Percentiles rank a stretch among this genome's conserved stretches.
Conservation (phyloP, 2,888 invertebrate species). For the Micoletzkya japonica region DNA sequence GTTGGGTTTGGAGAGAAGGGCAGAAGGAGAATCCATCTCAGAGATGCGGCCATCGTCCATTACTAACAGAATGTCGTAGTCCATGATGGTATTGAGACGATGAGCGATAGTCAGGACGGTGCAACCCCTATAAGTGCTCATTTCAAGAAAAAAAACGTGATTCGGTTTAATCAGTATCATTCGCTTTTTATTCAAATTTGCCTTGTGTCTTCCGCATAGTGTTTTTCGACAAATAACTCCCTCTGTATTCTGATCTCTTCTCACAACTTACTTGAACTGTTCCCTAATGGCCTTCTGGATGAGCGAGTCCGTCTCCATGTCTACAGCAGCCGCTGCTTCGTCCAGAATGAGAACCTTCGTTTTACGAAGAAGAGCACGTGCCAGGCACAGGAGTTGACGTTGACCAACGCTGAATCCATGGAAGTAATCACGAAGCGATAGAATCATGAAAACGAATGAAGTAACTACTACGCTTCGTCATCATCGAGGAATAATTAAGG, state of each 20-base stretch:
- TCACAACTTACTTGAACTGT: conserved; percentile 72
- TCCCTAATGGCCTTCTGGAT: conserved; percentile 75
- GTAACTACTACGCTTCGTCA: not conserved
- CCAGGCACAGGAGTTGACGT: conserved; percentile 58
- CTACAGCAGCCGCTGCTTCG: conserved; percentile 70
- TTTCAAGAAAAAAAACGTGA: too few relatives aligned
- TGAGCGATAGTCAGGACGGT: conserved; percentile 70
- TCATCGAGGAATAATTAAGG: too few relatives aligned
- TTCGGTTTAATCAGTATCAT: too few relatives aligned
- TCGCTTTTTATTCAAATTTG: too few relatives aligned
- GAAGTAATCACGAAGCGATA: not conserved
- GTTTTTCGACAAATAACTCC: too few relatives aligned
- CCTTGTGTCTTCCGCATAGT: too few relatives aligned
- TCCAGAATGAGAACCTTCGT: conserved; percentile 70
- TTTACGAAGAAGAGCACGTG: conserved; percentile 56
- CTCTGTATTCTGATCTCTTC: not conserved
- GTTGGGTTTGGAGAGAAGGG: conserved; percentile 69
- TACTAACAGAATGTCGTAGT: conserved; percentile 79
- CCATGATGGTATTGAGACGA: conserved; percentile 80
- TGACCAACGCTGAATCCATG: conserved; percentile 54
- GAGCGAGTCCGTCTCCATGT: conserved; percentile 59
- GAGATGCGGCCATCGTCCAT: conserved; percentile 76
- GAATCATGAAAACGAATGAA: not conserved
- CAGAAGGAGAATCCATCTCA: conserved; percentile 75
- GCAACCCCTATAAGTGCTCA: conserved; percentile 68